Percentiles rank a stretch among this genome's conserved stretches.
These are phyloP conservation scores for Ptilorrhoa leucosticta DNA, from an alignment of 2,113 vertebrate species.

Conservation along the genomic window DNA sequence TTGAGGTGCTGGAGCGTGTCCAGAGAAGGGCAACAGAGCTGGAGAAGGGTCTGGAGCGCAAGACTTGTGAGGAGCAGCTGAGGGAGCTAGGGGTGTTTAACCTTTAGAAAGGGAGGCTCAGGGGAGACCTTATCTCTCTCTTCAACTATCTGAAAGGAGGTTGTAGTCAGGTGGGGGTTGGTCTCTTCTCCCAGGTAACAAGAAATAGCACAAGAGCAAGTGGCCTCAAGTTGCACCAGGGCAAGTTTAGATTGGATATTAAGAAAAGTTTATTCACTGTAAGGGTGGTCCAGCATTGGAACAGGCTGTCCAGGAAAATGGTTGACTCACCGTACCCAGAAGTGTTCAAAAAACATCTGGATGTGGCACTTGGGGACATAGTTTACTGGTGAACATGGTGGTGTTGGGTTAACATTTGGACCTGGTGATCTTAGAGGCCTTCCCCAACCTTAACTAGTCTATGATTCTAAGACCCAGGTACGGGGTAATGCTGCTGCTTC, in stretches of 20 bases:
- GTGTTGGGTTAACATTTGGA: neutral
- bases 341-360: neutral
- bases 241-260: neutral
- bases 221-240: neutral
- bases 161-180: too few relatives aligned
- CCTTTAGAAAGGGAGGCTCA: neutral
- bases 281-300: neutral
- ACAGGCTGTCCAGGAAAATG: neutral
- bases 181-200: neutral
- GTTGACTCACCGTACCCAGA: neutral
- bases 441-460: neutral
- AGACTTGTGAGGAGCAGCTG: neutral
- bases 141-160: neutral
- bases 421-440: neutral
- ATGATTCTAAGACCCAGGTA: neutral
- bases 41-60: neutral
- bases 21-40: neutral
- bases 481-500: neutral
- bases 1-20: rapidly evolving
- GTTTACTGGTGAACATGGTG: neutral
- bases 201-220: neutral
- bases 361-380: rapidly evolving
- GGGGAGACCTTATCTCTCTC: neutral
- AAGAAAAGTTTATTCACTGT: neutral
- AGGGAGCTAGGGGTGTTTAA: neutral